Base-by-base conservation (phyloP, 2,113 vertebrate genomes). In the Hystrix cristata region DNA sequence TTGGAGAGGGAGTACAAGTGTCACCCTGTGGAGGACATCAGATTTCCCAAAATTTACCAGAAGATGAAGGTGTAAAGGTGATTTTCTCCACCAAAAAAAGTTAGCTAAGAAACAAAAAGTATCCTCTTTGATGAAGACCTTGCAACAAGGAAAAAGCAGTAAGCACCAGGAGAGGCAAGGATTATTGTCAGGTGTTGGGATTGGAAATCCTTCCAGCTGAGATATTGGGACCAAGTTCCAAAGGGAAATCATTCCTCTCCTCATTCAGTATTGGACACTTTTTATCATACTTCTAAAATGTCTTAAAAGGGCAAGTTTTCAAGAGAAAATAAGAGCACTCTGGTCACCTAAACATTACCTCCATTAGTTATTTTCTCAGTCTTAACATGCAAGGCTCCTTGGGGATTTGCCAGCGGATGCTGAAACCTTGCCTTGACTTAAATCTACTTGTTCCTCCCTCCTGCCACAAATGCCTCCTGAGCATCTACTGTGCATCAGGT, bases 11-110 rank as follows among this genome's bases (percentile, higher is more conserved):
- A 96, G 94, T 16, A 78, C 4, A 87, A 90, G 89, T 88, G 83
- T 59, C 79, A 86, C 43, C 80, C 90, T 94, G 65, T 2, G 5
- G 59, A 97, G 94, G 74, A 27, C 74, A 95, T 11, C 15, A 3
- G 25, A 57, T 72, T 97, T 95, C 94, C 46, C 69, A 89, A 96
- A 96, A 88, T 74, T 76, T 96, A 29, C 60, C 0, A 4, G 34
- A 97, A 97, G 85, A 94, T 98, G 94, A 21, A 87, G 91, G 86
- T 62, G 64, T 46, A 60, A 83, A 48, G 57, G 48, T 83, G 57
- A 86, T 89, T 85, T 74, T 84, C 16, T 92, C 55, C 83, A 91
- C 87, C 90, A 96, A 95, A 82, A 29, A 76, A 12, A 88, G 29
- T 12, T 57, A 95, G 62, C 53, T 92, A 65, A 94, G 91, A 92